These are phyloP conservation scores for Eristalis intricaria DNA, from an alignment of 2,888 invertebrate species.

Conservation along the genomic window DNA sequence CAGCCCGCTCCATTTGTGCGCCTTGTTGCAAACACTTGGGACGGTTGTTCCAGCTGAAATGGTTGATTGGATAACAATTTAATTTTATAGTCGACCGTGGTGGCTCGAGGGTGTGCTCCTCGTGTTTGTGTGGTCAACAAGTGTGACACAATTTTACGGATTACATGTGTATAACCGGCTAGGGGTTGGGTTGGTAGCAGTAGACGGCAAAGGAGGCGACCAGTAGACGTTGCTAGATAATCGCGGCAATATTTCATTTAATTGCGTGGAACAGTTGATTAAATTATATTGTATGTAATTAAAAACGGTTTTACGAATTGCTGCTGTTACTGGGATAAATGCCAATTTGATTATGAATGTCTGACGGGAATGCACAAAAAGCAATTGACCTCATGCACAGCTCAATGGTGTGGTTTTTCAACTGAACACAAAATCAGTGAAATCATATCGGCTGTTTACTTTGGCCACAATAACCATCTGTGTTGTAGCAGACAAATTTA, in stretches of 20 bases:
- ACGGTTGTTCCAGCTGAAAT: constrained; percentile 39
- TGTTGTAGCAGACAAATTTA: neutral
- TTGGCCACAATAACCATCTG: neutral
- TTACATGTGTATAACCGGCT: neutral
- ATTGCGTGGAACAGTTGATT: constrained; percentile 23
- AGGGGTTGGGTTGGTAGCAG: neutral
- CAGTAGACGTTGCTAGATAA: constrained; percentile 23
- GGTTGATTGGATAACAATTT: constrained; percentile 61
- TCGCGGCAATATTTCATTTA: constrained; percentile 49
- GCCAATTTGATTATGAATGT: neutral
- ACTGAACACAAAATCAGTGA: neutral
- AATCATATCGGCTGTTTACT: neutral
- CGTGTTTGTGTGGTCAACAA: constrained; percentile 37
- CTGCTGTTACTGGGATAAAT: neutral
- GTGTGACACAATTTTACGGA: constrained; percentile 20
- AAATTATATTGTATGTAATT: constrained; percentile 40
- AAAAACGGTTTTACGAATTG: constrained; percentile 16
- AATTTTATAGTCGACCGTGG: constrained; percentile 43
- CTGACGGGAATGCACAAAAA: neutral
- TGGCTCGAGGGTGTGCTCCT: constrained; percentile 8
- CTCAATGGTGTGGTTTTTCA: neutral
- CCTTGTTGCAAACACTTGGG: constrained; percentile 37
- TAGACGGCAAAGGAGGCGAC: neutral
- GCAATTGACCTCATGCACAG: neutral
- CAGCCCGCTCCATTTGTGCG: constrained; percentile 12